These are phyloP conservation scores for Gopherus evgoodei DNA, from an alignment of 2,113 vertebrate species.

Conservation along the genomic window DNA sequence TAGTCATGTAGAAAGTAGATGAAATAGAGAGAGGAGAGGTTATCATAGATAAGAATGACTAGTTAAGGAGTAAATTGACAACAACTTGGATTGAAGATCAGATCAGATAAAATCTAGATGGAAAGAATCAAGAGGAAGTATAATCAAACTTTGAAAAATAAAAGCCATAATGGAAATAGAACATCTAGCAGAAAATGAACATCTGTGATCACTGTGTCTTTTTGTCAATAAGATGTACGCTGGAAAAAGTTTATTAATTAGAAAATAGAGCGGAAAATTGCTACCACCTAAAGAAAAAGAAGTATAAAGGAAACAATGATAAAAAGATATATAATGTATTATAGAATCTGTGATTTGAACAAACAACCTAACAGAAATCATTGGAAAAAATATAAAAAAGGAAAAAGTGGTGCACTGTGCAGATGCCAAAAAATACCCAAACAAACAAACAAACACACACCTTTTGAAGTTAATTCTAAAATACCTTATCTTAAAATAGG, in stretches of 20 bases:
- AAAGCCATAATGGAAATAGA: not conserved
- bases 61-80: not conserved
- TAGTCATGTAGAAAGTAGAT: not conserved
- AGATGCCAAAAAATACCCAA: not conserved
- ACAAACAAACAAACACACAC: not conserved
- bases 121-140: not conserved
- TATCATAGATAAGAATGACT: not conserved
- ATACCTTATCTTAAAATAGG: not conserved
- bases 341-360: not conserved
- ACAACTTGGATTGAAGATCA: not conserved
- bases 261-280: not conserved
- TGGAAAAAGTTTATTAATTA: not conserved
- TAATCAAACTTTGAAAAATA: not conserved
- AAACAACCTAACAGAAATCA: not conserved
- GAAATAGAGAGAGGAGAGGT: not conserved
- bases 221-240: not conserved
- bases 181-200: not conserved
- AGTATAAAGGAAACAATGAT: not conserved
- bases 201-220: not conserved
- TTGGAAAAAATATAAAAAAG: not conserved
- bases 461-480: not conserved
- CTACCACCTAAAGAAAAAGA: not conserved
- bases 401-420: not conserved
- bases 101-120: not conserved
- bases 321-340: not conserved